Conservation (phyloP, 2,888 invertebrate species). For the Nebria salina region DNA sequence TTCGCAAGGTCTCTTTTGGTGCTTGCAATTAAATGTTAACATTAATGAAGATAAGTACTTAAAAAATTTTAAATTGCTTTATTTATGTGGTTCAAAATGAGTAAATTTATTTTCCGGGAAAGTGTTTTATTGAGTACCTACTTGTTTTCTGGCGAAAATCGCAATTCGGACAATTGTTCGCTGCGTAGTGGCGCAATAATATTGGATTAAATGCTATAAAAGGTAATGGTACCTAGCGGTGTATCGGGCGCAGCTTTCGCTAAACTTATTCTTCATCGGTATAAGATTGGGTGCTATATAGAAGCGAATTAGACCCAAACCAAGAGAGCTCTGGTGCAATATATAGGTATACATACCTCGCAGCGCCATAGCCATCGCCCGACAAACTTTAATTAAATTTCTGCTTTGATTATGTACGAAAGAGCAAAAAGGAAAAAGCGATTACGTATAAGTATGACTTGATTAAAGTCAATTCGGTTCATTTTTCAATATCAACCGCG, state of each 20-base stretch:
- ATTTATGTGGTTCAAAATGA: too few relatives aligned
- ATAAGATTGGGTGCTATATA: constrained; percentile 58
- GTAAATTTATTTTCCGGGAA: too few relatives aligned
- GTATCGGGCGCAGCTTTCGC: constrained; percentile 52
- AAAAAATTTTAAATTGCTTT: too few relatives aligned
- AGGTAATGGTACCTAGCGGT: background rate
- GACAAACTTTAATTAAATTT: constrained; percentile 62
- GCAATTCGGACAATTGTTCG: too few relatives aligned
- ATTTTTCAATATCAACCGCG: constrained; percentile 54
- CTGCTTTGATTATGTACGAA: constrained; percentile 61
- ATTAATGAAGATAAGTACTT: too few relatives aligned
- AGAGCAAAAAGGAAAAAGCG: constrained; percentile 57
- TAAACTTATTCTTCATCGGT: constrained; percentile 62
- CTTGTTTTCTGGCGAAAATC: too few relatives aligned
- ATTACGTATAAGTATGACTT: constrained; percentile 60
- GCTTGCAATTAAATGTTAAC: too few relatives aligned
- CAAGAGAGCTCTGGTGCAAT: constrained; percentile 53
- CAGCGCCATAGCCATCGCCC: constrained; percentile 51
- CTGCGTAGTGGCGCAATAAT: too few relatives aligned
- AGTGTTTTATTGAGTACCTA: too few relatives aligned
- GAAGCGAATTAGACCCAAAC: constrained; percentile 53
- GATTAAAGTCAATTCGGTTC: constrained; percentile 59
- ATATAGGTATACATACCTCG: constrained; percentile 51
- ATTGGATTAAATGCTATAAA: too few relatives aligned
- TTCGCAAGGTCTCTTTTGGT: too few relatives aligned